These are phyloP conservation scores for Drosophila histrio DNA, from an alignment of 2,888 invertebrate species.

Conservation along the genomic window DNA sequence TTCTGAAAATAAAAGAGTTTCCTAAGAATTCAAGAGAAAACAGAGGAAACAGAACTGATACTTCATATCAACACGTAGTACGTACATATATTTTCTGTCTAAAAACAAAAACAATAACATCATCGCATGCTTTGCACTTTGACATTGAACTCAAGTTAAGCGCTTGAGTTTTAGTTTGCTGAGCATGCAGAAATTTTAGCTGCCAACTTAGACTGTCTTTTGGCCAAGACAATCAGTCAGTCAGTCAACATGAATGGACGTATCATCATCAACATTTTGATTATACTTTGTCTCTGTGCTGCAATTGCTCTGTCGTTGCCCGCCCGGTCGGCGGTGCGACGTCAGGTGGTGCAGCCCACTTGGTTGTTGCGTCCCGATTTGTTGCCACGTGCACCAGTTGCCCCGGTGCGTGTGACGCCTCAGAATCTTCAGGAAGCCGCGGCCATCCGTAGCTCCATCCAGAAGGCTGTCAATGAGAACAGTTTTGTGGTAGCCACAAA, in stretches of 20 bases:
- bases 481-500: constrained; percentile 62
- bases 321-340: constrained; percentile 13
- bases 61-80: too few species aligned
- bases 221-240: background rate
- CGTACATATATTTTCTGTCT: too few species aligned
- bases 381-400: constrained; percentile 1
- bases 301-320: background rate
- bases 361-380: constrained; percentile 57
- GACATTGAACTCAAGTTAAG: constrained; percentile 1
- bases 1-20: too few species aligned
- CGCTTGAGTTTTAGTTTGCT: background rate
- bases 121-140: background rate
- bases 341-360: constrained; percentile 71
- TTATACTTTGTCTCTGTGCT: background rate
- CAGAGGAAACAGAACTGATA: too few species aligned
- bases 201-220: background rate
- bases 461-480: constrained; percentile 67
- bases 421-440: constrained; percentile 67
- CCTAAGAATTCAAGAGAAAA: too few species aligned
- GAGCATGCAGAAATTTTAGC: background rate
- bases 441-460: constrained; percentile 64
- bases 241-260: constrained; percentile 20
- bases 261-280: background rate
- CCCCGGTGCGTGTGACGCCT: constrained; percentile 59
- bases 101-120: too few species aligned